phyloP scores from a whole-genome alignment of 2,888 invertebrate species.

The Buathra laborator region DNA sequence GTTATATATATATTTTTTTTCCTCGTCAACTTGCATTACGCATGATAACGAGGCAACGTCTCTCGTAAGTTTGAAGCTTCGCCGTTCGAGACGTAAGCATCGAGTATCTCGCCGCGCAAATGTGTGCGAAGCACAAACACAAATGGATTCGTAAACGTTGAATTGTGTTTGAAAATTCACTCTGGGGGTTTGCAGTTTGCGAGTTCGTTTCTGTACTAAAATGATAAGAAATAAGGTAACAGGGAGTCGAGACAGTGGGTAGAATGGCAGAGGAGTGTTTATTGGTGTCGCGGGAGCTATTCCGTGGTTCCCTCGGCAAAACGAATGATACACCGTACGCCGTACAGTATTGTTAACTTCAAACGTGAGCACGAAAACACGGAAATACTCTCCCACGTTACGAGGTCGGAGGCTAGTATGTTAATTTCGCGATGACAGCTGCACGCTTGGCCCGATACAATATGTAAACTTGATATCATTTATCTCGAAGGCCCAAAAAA shows the following conservation, averaged over 20 bases:
- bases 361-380: constrained; percentile 43
- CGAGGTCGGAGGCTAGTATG: constrained; percentile 13
- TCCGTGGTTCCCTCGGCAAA: constrained; percentile 33
- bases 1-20: not conserved
- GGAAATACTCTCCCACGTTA: constrained; percentile 40
- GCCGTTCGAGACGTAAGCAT: too few species aligned
- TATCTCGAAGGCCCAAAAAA: not conserved
- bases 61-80: not conserved
- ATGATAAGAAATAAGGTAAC: constrained; percentile 39
- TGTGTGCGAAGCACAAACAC: too few species aligned
- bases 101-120: too few species aligned
- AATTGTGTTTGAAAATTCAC: constrained; percentile 13
- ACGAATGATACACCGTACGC: constrained; percentile 15
- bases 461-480: constrained; percentile 3
- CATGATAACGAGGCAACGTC: too few species aligned
- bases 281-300: constrained; percentile 52
- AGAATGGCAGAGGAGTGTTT: constrained; percentile 45
- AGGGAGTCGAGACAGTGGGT: constrained; percentile 1
- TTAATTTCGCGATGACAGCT: constrained; percentile 38
- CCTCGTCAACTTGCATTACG: not conserved
- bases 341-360: constrained; percentile 28
- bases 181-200: constrained; percentile 4
- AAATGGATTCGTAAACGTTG: not conserved
- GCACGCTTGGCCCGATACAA: not conserved
- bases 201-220: constrained; percentile 29